Evolutionary conservation across 2,888 invertebrate genomes (phyloP), one percentile per base, ranked within the genome.

Genomic region (Aethes cnicana): DNA sequence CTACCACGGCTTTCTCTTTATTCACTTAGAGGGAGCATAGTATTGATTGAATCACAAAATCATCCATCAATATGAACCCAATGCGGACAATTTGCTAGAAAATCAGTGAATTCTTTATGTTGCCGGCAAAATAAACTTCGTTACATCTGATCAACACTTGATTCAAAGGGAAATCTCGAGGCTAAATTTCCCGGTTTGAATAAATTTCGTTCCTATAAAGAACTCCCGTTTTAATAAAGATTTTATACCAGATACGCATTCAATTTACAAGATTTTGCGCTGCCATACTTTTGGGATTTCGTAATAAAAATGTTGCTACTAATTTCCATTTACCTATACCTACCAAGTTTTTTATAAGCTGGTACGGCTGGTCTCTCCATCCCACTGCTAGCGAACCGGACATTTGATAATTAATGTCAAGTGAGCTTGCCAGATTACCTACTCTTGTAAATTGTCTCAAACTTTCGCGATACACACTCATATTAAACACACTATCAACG

Each of bases 131-230:
- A 46, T 52, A 46, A 52, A 46, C 37, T 52, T 52, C 39, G 52
- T 52, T 52, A 52, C 32, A 26, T 44, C 50, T 50, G 50, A 50
- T 50, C 50, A 50, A 50, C 50, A 50, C 44, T 52, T 39, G 37
- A 46, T 52, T 52, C 52, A 52, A 52, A 52, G 39, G 33, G 16
- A 52, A 52, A 50, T 37, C 44, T 52, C 37, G 39, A 37, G 52
- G 32, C 52, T 46, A 52, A 52, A 52, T 52, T 39, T 44, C 25
- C 52, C 6, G 23, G 52, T 52, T 52, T 52, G 52, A 52, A 52
- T 52, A 52, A 52, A 52, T 52, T 44, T 46, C 18, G 52, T 37
- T 52, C 26, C 46, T 32, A 28, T 36, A 49, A 49, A 42, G 49
- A 49, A 16, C 23, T 11, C 30, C 28, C 14, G 20, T 12, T 36